Evolutionary conservation across 2,113 vertebrate species (phyloP), one percentile per base, ranked within the genome.

Genomic region (Athene cunicularia): DNA sequence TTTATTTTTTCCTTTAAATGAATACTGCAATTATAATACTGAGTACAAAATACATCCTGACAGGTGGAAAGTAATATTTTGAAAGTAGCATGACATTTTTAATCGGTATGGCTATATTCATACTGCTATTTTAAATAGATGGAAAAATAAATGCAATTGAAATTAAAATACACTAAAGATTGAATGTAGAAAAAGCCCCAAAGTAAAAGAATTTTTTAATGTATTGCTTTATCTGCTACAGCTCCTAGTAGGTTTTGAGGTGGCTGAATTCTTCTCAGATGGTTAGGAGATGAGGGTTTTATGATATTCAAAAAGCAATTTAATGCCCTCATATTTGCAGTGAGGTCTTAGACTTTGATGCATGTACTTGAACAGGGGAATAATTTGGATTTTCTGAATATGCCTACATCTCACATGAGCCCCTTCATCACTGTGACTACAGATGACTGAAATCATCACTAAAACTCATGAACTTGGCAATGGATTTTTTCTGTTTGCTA

Each of bases 1-100:
- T 94, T 91, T 58, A 22, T 86, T 82, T 81, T 75, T 90, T 58
- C 55, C 49, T 68, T 91, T 93, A 93, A 91, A 88, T 77, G 12
- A 90, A 66, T 81, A 71, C 41, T 74, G 58, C 71, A 91, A 81
- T 82, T 95, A 95, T 66, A 88, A 85, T 91, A 80, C 53, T 66
- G 53, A 95, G 56, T 72, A 70, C 66, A 95, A 90, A 95, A 94
- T 85, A 89, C 70, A 85, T 91, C 94, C 93, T 68, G 58, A 80
- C 88, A 95, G 88, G 76, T 93, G 89, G 77, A 91, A 96, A 82
- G 74, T 30, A 91, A 4, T 90, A 58, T 82, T 96, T 95, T 94
- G 94, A 74, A 91, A 92, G 79, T 86, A 86, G 58, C 35, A 62
- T 93, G 77, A 76, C 59, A 86, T 95, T 93, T 95, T 81, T 49